Evolutionary conservation across 2,113 vertebrate genomes (phyloP).

Genomic region (Aegypius monachus): DNA sequence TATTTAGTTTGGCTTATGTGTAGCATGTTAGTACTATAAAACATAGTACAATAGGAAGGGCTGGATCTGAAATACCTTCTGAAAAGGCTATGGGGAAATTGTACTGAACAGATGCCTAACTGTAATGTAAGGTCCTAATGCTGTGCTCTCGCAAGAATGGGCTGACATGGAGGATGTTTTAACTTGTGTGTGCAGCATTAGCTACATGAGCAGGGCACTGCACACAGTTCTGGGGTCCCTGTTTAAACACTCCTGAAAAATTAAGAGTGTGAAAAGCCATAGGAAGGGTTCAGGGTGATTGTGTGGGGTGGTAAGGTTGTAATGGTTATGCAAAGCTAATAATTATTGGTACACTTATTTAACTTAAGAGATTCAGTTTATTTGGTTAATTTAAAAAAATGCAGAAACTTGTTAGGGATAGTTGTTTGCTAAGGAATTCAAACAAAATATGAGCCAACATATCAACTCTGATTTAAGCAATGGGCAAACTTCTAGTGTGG

Average conservation of each 20-base stretch:
- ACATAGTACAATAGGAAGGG: not conserved
- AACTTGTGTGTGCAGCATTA: not conserved
- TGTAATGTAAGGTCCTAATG: not conserved
- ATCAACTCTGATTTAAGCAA: not conserved
- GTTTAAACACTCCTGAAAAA: not conserved
- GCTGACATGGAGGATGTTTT: rapidly evolving
- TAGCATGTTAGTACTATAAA: not conserved
- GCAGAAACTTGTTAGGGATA: not conserved
- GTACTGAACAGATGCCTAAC: not conserved
- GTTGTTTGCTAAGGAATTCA: not conserved
- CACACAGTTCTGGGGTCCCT: not conserved
- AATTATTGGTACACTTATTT: not conserved
- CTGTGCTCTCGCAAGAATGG: not conserved
- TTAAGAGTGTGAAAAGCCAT: not conserved
- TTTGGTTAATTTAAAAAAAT: not conserved
- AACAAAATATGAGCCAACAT: not conserved
- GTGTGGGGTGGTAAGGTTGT: not conserved
- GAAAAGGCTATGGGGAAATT: not conserved
- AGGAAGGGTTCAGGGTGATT: not conserved
- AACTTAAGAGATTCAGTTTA: not conserved
- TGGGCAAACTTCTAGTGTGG: not conserved
- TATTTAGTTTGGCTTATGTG: not conserved
- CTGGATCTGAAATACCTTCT: not conserved
- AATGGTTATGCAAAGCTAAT: not conserved
- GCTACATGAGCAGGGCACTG: not conserved